These are phyloP conservation scores for Tetrax tetrax DNA, from an alignment of 2,113 vertebrate species.

Conservation along the genomic window DNA sequence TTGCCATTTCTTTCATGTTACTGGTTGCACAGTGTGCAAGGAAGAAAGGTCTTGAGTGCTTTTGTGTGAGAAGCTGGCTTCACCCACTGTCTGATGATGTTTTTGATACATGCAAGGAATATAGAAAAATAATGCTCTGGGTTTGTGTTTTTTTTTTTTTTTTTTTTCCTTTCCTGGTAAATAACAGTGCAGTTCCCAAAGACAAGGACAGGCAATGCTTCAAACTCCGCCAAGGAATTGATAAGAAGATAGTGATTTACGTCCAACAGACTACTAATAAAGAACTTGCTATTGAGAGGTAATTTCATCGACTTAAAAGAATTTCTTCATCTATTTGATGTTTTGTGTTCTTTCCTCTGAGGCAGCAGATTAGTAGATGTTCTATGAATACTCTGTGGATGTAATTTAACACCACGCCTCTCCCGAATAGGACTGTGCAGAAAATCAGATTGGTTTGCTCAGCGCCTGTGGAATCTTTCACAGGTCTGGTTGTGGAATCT, in stretches of 20 bases:
- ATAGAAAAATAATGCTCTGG: background rate
- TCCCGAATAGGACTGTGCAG: background rate
- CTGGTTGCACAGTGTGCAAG: background rate
- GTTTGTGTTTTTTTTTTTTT: background rate
- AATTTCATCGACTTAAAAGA: slow-evolving; percentile 29
- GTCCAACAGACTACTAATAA: slow-evolving; percentile 98
- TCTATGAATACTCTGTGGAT: background rate
- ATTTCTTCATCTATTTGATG: background rate
- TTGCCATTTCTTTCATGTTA: background rate
- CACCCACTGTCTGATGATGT: background rate
- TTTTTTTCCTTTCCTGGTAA: background rate
- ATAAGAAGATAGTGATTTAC: slow-evolving; percentile 98
- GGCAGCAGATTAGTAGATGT: background rate
- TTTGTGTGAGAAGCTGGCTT: background rate
- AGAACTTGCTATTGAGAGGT: slow-evolving; percentile 98
- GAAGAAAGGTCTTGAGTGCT: background rate
- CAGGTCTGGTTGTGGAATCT: background rate
- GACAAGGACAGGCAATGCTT: slow-evolving; percentile 98
- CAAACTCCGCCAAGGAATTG: slow-evolving; percentile 95
- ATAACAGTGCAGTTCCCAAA: slow-evolving; percentile 91
- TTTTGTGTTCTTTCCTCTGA: background rate
- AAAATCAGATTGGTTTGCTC: background rate
- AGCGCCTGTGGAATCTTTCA: background rate
- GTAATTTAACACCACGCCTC: background rate
- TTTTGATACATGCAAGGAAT: background rate